phyloP scores from a whole-genome alignment of 2,797 vertebrate species.

The Myoxocephalus aenaeus region DNA sequence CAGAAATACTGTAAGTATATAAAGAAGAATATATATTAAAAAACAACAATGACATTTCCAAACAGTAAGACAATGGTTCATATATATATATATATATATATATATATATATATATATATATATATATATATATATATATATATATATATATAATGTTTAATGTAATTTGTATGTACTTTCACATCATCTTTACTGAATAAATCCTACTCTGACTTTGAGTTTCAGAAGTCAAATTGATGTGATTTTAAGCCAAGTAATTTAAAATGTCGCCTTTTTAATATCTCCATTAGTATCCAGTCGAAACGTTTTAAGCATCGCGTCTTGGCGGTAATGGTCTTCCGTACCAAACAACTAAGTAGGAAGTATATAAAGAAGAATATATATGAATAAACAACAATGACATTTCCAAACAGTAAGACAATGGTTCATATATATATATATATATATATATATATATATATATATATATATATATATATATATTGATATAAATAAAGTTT shows the following conservation, averaged over 20 bases:
- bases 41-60: neutral
- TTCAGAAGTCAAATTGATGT: neutral
- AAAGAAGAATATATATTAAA: neutral
- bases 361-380: neutral
- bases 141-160: neutral
- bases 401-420: neutral
- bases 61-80: neutral
- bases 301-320: fast-evolving
- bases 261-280: neutral
- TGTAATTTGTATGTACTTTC: neutral
- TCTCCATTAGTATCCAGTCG: neutral
- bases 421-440: neutral
- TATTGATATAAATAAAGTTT: too few relatives aligned
- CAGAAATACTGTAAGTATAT: neutral
- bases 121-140: neutral
- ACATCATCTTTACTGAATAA: neutral
- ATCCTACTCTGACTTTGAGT: neutral
- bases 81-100: neutral
- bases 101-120: neutral
- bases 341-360: neutral
- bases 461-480: too few relatives aligned
- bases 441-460: neutral
- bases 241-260: too few relatives aligned
- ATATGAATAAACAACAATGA: too few relatives aligned
- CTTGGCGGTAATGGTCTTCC: neutral